Conservation (phyloP, 1,140 invertebrate genomes). For the Harpegnathos saltator region DNA sequence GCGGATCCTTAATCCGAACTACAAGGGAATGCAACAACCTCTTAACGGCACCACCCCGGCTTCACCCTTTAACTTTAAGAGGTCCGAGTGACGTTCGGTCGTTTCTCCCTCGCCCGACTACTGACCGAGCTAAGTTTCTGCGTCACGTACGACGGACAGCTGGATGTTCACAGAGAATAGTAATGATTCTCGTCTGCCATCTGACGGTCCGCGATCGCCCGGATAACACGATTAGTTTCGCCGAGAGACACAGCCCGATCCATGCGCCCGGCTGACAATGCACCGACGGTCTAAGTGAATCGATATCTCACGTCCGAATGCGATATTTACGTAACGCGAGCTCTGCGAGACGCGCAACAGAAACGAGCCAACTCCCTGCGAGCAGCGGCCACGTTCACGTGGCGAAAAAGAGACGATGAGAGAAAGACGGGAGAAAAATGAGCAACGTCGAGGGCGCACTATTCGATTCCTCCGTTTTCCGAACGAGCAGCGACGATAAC, state of each 20-base stretch:
- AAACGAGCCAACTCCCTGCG: no score
- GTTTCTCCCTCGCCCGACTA: neutral
- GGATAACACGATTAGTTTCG: slow-evolving; percentile 37
- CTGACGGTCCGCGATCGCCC: slow-evolving; percentile 5
- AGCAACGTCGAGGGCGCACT: neutral
- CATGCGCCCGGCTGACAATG: slow-evolving; percentile 19
- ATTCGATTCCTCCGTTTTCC: neutral
- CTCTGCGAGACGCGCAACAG: neutral
- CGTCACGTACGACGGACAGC: neutral
- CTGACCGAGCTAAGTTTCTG: neutral
- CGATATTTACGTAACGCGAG: neutral
- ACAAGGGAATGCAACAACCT: neutral
- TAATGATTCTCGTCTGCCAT: slow-evolving; percentile 45
- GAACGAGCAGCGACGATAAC: neutral
- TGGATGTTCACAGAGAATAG: slow-evolving; percentile 33
- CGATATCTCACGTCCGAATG: slow-evolving; percentile 1
- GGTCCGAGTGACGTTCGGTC: neutral
- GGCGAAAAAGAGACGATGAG: no score
- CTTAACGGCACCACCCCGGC: neutral
- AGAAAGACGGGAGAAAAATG: no score
- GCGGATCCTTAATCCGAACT: slow-evolving; percentile 7
- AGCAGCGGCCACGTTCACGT: neutral
- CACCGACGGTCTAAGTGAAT: slow-evolving; percentile 5
- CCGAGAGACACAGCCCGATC: slow-evolving; percentile 8
- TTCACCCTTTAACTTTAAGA: neutral